phyloP scores from a whole-genome alignment of 2,888 invertebrate genomes.

The Lamellibrachia columna region DNA sequence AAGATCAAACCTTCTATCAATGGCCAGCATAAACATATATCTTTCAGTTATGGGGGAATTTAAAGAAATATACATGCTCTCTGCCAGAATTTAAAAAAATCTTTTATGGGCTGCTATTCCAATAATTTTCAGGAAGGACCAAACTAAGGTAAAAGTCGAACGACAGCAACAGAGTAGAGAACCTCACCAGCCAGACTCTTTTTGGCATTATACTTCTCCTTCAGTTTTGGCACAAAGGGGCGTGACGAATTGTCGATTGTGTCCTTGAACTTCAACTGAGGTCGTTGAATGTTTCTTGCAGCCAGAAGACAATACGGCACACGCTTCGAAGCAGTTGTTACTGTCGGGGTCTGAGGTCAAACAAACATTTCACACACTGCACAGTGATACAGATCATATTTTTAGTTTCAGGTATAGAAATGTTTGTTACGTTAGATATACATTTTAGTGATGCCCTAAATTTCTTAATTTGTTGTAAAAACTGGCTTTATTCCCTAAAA shows the following conservation, averaged over 20 bases:
- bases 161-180: neutral
- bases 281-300: conserved; percentile 70
- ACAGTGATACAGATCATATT: neutral
- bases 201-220: conserved; percentile 86
- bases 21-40: too few species aligned
- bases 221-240: conserved; percentile 85
- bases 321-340: neutral
- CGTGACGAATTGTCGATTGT: conserved; percentile 82
- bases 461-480: too few species aligned
- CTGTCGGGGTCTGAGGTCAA: neutral
- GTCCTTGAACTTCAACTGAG: conserved; percentile 86
- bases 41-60: too few species aligned
- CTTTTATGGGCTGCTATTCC: neutral
- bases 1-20: too few species aligned
- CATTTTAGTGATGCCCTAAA: too few species aligned
- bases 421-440: too few species aligned
- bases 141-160: neutral
- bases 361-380: neutral
- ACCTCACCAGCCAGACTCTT: conserved; percentile 72
- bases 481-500: too few species aligned
- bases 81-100: too few species aligned
- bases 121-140: neutral
- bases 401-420: neutral
- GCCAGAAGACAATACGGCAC: conserved; percentile 53
- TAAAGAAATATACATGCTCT: too few species aligned